Evolutionary conservation across 1,140 invertebrate genomes (phyloP).

Genomic region (Tetranychus urticae): DNA sequence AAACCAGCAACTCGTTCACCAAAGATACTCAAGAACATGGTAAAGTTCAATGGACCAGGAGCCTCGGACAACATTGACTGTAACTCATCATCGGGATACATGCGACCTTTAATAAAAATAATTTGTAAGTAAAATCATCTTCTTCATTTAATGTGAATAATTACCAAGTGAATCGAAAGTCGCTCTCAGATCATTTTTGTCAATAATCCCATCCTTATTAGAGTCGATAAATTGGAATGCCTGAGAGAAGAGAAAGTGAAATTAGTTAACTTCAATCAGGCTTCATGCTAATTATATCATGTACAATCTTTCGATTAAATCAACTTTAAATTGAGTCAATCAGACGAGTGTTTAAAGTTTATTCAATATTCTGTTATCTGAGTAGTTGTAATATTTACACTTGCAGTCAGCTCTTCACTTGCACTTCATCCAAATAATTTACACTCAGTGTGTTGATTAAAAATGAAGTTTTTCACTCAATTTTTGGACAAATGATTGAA

Average conservation of each 20-base stretch:
- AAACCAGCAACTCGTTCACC: conserved; percentile 53
- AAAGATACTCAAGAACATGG: conserved; percentile 71
- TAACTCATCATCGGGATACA: conserved; percentile 65
- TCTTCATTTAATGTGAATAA: neutral
- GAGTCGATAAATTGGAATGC: conserved; percentile 94
- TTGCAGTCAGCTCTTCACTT: no score
- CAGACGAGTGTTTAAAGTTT: no score
- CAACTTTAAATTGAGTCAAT: no score
- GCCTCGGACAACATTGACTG: conserved; percentile 72
- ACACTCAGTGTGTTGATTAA: no score
- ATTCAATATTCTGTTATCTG: no score
- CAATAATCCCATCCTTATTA: conserved; percentile 92
- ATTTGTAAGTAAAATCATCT: neutral
- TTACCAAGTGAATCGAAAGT: conserved; percentile 47
- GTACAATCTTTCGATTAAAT: no score
- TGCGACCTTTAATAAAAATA: conserved; percentile 23
- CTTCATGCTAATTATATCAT: neutral
- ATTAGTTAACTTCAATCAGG: neutral
- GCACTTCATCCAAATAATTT: no score
- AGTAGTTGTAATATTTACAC: no score
- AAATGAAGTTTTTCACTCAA: no score
- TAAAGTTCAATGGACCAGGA: conserved; percentile 79
- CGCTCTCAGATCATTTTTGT: conserved; percentile 76
- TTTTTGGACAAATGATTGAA: no score
- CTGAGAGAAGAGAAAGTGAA: conserved; percentile 22